Base-by-base conservation (phyloP, 1,140 invertebrate genomes). In the Pteromalus puparum region DNA sequence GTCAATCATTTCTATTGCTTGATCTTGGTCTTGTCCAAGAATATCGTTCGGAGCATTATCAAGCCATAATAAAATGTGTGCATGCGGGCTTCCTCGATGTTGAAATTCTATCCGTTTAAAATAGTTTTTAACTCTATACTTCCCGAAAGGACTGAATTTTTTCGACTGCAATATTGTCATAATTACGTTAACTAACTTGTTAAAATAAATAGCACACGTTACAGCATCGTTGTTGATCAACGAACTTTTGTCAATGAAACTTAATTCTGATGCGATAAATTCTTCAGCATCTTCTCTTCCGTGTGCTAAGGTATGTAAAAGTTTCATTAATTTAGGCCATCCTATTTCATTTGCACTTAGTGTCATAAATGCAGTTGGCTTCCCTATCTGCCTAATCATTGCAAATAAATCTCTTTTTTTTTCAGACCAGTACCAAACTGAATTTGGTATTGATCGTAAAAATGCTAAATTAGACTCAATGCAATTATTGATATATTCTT, bases 181-280 rank as follows among this genome's bases (percentile, higher is more conserved):
- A 18, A 88, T 1, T 83, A 88, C 87, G 88, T 68, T 88, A 10
- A 92, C 87, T 72, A 89, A 87, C 87, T 90, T 92, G 81, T 92
- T 90, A 70, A 92, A 92, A 81, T 92, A 90, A 15, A 91, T 90
- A 75, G 88, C 90, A 86, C 92, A 93, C 5, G 91, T 93, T 30
- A 93, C 90, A 13, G 92, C 89, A 88, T 93, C 93, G 83, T 91
- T 89, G 87, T 92, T 91, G 0, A 93, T 81, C 34, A 93, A 82
- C 61, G 83, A 85, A 77, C 67, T 78, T 87, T 91, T 91, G 46
- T 89, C 72, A 10, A 15, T 48, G 88, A 38, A 38, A 38, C 38
- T 38, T 38, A 38, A 38, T 38, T 38, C 38, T 38, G 38, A 38
- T 38, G 38, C 38, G 38, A 38, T 38, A 38, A 38, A 38, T 38